Conservation (phyloP, 2,797 vertebrate genomes). For the Enteromius thamalakanensis region DNA sequence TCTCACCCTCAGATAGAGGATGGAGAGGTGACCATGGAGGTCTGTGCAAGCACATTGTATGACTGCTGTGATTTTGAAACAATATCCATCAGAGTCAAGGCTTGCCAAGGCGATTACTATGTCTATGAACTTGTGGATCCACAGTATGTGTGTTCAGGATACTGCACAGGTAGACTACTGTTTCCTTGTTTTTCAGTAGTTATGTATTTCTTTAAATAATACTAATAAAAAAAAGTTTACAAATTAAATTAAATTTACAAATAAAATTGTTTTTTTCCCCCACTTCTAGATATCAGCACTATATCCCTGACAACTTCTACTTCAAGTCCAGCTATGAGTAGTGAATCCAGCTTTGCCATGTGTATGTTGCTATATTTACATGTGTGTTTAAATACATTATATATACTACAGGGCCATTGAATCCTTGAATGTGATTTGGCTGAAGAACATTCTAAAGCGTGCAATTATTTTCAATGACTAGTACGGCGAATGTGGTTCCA, state of each 20-base stretch:
- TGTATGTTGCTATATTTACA: not conserved
- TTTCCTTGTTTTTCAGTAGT: not conserved
- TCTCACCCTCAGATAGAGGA: conserved; percentile 25
- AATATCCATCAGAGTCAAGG: conserved; percentile 23
- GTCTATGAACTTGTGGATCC: conserved; percentile 35
- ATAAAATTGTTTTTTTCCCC: not conserved
- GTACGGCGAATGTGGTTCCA: too few relatives aligned
- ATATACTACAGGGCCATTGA: too few relatives aligned
- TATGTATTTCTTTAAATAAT: too few relatives aligned
- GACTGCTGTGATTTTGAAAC: not conserved
- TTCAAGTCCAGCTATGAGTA: not conserved
- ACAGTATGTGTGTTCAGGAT: conserved; percentile 7
- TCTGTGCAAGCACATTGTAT: not conserved
- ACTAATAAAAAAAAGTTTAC: too few relatives aligned
- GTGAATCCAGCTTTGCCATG: not conserved
- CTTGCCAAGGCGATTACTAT: conserved; percentile 19
- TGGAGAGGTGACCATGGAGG: not conserved
- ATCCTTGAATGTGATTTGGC: too few relatives aligned
- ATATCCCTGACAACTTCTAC: not conserved
- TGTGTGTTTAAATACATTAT: too few relatives aligned
- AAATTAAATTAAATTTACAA: not conserved
- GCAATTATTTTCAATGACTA: too few relatives aligned
- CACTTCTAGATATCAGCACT: conserved; percentile 14
- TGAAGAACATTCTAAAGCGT: too few relatives aligned
- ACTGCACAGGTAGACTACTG: conserved; percentile 16